These are phyloP conservation scores for Pteruthius melanotis DNA, from an alignment of 2,113 vertebrate genomes.

Conservation along the genomic window DNA sequence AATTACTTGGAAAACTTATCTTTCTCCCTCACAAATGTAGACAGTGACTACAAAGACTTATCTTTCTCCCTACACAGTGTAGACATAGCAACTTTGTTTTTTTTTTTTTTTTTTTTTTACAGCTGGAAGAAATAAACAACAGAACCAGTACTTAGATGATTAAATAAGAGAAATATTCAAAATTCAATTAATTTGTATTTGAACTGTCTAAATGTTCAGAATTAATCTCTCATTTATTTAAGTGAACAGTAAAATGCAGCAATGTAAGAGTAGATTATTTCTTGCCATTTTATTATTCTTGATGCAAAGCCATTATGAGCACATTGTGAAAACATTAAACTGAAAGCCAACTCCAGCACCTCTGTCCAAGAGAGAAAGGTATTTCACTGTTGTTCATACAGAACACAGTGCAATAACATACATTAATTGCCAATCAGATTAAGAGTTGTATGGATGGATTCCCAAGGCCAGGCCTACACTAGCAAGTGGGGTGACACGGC, in stretches of 20 bases:
- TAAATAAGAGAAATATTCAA: not conserved
- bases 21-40: no score
- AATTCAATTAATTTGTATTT: not conserved
- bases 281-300: not conserved
- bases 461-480: not conserved
- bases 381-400: not conserved
- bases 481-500: not conserved
- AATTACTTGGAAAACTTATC: not conserved
- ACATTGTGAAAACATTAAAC: not conserved
- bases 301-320: not conserved
- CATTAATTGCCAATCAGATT: not conserved
- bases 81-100: not conserved
- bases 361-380: not conserved
- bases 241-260: not conserved
- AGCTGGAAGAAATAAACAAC: not conserved
- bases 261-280: not conserved
- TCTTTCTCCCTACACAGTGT: not conserved
- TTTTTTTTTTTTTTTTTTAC: not conserved
- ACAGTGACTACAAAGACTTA: no score
- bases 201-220: not conserved
- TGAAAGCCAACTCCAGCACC: not conserved
- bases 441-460: not conserved
- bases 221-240: not conserved
- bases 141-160: not conserved
- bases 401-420: not conserved